Conservation (phyloP, 2,113 vertebrate genomes). For the Pristiophorus japonicus region DNA sequence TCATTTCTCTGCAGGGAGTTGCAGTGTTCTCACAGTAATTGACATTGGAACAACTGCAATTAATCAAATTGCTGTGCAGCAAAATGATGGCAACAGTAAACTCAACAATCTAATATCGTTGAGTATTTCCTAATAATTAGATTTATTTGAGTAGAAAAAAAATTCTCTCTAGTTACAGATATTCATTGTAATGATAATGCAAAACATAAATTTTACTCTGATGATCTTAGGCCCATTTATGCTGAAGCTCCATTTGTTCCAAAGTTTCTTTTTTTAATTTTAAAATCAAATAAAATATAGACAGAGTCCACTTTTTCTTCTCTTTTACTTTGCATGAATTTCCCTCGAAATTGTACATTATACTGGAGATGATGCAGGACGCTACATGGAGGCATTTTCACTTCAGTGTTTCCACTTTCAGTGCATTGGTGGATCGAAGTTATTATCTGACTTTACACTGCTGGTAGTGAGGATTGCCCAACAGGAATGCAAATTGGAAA, state of each 20-base stretch:
- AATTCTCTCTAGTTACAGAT: neutral
- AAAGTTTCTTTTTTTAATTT: neutral
- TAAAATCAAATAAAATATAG: neutral
- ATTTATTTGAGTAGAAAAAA: conserved; percentile 17
- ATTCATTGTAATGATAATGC: conserved; percentile 19
- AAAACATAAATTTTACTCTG: conserved; percentile 9
- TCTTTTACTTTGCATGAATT: neutral
- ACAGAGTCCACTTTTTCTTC: neutral
- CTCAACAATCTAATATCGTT: conserved; percentile 20
- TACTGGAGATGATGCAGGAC: neutral
- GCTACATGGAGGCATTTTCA: neutral
- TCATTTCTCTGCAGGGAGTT: conserved; percentile 29
- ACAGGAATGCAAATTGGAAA: conserved; percentile 17
- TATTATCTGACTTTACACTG: neutral
- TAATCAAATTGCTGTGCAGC: conserved; percentile 13
- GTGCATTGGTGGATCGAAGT: neutral
- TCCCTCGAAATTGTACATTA: neutral
- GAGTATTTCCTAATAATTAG: conserved; percentile 13
- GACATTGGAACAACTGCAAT: conserved; percentile 29
- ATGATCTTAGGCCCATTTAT: neutral
- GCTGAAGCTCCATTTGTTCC: neutral
- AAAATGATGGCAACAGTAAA: conserved; percentile 12
- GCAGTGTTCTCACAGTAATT: neutral
- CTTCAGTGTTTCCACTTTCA: neutral
- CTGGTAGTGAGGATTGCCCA: neutral